These are phyloP conservation scores for Typhlichthys eigenmanni DNA, from an alignment of 2,797 vertebrate species.

Conservation along the genomic window DNA sequence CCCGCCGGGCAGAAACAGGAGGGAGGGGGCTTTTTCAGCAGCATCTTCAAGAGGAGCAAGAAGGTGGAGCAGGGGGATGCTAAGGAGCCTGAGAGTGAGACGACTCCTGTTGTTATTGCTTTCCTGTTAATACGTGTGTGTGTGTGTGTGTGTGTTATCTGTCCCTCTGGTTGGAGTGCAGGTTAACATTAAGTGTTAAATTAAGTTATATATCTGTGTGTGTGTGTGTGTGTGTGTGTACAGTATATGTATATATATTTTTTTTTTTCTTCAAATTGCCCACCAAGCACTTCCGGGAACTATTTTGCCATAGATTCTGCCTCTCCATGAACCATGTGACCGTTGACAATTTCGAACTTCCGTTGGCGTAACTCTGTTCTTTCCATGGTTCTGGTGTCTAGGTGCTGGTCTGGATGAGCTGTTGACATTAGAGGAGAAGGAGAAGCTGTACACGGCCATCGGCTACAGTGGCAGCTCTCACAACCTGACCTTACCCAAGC, in stretches of 20 bases:
- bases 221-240: too few relatives aligned
- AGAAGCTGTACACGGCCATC: conserved; percentile 93
- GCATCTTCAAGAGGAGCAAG: conserved; percentile 87
- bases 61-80: conserved; percentile 86
- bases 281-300: too few relatives aligned
- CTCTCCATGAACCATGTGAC: too few relatives aligned
- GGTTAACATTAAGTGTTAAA: too few relatives aligned
- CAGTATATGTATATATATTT: too few relatives aligned
- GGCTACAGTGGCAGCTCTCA: conserved; percentile 92
- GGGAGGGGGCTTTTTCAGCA: conserved; percentile 88
- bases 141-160: too few relatives aligned
- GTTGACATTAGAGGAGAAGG: conserved; percentile 90
- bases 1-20: conserved; percentile 79
- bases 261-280: too few relatives aligned
- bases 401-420: conserved; percentile 85
- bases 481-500: conserved; percentile 84
- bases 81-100: conserved; percentile 79
- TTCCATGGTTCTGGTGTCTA: conserved; percentile 7
- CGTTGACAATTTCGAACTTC: too few relatives aligned
- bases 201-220: too few relatives aligned
- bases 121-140: background rate
- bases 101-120: background rate
- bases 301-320: too few relatives aligned
- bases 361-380: too few relatives aligned
- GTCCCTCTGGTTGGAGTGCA: too few relatives aligned